A percentile compares a stretch with the other conserved stretches of the same genome.
phyloP scores from a whole-genome alignment of 2,888 invertebrate species.

The Hirtodrosophila cameraria region DNA sequence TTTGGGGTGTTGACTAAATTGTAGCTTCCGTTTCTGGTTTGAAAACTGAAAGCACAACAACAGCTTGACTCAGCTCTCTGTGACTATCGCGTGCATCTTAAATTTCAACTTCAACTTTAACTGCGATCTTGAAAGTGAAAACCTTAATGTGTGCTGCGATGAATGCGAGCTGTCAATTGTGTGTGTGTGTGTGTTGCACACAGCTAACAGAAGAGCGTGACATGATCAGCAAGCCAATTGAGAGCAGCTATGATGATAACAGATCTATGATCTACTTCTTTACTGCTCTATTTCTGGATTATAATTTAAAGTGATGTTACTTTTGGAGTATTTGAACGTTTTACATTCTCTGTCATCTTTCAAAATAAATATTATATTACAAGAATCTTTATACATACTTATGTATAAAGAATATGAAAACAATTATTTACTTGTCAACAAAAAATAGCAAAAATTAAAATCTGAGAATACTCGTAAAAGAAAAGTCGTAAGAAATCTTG shows the following conservation, averaged over 20 bases:
- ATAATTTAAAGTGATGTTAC: too few species aligned
- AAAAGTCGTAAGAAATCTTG: too few species aligned
- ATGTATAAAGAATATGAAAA: too few species aligned
- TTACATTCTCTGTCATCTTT: too few species aligned
- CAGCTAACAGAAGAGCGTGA: slow-evolving; percentile 3
- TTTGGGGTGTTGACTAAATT: slow-evolving; percentile 35
- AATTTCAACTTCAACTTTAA: slow-evolving; percentile 10
- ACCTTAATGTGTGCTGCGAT: slow-evolving; percentile 31
- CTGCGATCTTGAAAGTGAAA: slow-evolving; percentile 63
- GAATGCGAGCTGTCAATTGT: slow-evolving; percentile 19
- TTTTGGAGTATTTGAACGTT: too few species aligned
- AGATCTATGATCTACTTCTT: neutral
- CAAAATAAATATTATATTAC: too few species aligned
- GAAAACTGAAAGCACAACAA: slow-evolving; percentile 57
- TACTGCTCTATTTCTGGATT: neutral
- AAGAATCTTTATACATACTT: too few species aligned
- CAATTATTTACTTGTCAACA: too few species aligned
- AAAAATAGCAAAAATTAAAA: too few species aligned
- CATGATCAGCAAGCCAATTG: neutral
- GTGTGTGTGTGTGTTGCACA: too few species aligned
- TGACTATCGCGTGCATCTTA: slow-evolving; percentile 27
- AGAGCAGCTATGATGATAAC: neutral
- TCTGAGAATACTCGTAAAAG: too few species aligned
- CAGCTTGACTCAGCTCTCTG: slow-evolving; percentile 2
- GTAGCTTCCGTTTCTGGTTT: slow-evolving; percentile 60